Conservation (phyloP, 2,797 vertebrate genomes). For the Danio albolineatus region DNA sequence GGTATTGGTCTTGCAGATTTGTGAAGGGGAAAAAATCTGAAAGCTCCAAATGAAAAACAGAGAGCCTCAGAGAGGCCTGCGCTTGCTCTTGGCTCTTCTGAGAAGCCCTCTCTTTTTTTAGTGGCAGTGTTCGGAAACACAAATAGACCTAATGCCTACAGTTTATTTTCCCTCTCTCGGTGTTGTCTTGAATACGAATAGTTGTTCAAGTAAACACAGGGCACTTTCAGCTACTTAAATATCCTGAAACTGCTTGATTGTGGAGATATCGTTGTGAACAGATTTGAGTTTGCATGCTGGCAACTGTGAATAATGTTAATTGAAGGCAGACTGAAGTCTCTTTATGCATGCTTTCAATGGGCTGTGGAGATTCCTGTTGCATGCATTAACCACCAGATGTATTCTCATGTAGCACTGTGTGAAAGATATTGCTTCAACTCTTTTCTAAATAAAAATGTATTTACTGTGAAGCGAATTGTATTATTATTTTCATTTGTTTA, state of each 20-base stretch:
- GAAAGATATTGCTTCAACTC: not conserved
- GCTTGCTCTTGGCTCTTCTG: conserved; percentile 40
- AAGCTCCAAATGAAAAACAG: conserved; percentile 45
- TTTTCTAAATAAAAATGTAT: not conserved
- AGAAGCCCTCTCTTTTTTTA: conserved; percentile 41
- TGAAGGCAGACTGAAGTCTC: conserved; percentile 6
- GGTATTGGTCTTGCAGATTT: conserved; percentile 43
- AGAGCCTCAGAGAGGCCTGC: conserved; percentile 32
- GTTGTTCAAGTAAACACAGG: conserved; percentile 39
- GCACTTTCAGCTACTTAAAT: conserved; percentile 35
- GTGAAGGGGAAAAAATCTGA: conserved; percentile 19
- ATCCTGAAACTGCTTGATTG: conserved; percentile 24
- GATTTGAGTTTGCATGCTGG: conserved; percentile 1
- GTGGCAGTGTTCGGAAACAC: conserved; percentile 46
- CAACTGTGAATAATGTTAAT: conserved; percentile 36
- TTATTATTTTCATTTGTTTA: too few relatives aligned
- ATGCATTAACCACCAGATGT: conserved; percentile 1
- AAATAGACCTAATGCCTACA: conserved; percentile 43
- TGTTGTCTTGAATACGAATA: conserved; percentile 37
- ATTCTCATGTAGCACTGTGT: conserved; percentile 28
- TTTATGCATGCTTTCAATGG: conserved; percentile 2
- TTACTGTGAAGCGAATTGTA: not conserved
- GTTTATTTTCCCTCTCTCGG: conserved; percentile 49
- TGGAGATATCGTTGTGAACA: not conserved
- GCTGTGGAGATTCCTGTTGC: conserved; percentile 4